Evolutionary conservation across 2,888 invertebrate genomes (phyloP).

Genomic region (Trichopoda pennipes): DNA sequence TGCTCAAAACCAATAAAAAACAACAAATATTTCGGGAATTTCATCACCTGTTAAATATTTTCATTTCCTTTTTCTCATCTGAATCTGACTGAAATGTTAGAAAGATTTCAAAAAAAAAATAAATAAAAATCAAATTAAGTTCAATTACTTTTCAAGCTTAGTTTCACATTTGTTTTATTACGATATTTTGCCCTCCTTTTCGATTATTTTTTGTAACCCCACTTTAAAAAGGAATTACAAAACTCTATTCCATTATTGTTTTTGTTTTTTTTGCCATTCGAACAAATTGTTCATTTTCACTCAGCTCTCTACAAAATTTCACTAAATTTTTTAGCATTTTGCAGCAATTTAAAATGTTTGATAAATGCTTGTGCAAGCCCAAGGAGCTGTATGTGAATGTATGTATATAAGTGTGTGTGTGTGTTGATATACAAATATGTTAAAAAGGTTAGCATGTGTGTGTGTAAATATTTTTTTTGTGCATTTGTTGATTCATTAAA

Average conservation of each 20-base stretch:
- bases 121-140: constrained; percentile 70
- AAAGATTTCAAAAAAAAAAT: not conserved
- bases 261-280: constrained; percentile 5
- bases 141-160: constrained; percentile 70
- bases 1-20: constrained; percentile 13
- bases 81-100: constrained; percentile 8
- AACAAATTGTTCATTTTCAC: constrained; percentile 32
- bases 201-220: not conserved
- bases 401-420: not conserved
- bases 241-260: constrained; percentile 6
- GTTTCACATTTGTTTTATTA: constrained; percentile 56
- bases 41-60: constrained; percentile 55
- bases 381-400: not conserved
- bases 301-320: constrained; percentile 19
- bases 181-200: not conserved
- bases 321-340: constrained; percentile 33
- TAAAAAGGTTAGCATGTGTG: constrained; percentile 62
- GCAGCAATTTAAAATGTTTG: constrained; percentile 41
- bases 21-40: constrained; percentile 60
- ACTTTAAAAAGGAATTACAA: constrained; percentile 42
- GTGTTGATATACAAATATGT: too few relatives aligned
- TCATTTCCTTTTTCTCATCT: not conserved
- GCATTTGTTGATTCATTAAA: constrained; percentile 78
- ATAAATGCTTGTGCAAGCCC: constrained; percentile 23
- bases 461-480: constrained; percentile 73